phyloP scores from a whole-genome alignment of 2,113 vertebrate genomes.

The Patagioenas fasciata region DNA sequence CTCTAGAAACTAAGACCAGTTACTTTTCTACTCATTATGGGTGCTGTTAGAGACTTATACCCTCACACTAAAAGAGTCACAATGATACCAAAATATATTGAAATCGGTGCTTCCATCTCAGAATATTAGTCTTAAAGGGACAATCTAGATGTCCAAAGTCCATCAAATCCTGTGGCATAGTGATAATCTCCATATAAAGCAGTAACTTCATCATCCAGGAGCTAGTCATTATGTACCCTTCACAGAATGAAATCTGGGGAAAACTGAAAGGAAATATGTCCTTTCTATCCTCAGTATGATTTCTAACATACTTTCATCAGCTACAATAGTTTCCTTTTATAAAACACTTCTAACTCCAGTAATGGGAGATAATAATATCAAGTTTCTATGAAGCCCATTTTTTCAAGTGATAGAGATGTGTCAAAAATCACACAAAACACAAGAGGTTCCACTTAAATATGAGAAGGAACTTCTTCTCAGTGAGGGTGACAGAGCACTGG shows the following conservation, averaged over 20 bases:
- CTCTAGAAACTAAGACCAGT: neutral
- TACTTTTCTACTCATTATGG: neutral
- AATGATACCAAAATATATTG: neutral
- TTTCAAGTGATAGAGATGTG: constrained; percentile 10
- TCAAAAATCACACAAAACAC: neutral
- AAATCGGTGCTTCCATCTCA: neutral
- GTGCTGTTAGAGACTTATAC: neutral
- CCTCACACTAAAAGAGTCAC: neutral
- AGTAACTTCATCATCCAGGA: neutral
- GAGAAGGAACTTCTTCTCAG: too few relatives aligned
- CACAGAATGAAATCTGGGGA: neutral
- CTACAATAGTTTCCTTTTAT: neutral
- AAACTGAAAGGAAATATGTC: neutral
- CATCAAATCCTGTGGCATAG: neutral
- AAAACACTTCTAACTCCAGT: neutral
- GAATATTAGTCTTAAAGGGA: neutral
- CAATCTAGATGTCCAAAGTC: neutral
- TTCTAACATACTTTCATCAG: neutral
- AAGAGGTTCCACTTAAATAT: too few relatives aligned
- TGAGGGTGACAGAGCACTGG: too few relatives aligned
- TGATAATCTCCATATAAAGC: neutral
- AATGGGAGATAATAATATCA: neutral
- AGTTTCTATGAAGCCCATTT: neutral
- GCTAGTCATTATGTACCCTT: neutral
- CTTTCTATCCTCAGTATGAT: neutral